Percentiles rank a stretch among this genome's conserved stretches.
Evolutionary conservation across 2,797 vertebrate species (phyloP).

Genomic region (Sebastes minor): DNA sequence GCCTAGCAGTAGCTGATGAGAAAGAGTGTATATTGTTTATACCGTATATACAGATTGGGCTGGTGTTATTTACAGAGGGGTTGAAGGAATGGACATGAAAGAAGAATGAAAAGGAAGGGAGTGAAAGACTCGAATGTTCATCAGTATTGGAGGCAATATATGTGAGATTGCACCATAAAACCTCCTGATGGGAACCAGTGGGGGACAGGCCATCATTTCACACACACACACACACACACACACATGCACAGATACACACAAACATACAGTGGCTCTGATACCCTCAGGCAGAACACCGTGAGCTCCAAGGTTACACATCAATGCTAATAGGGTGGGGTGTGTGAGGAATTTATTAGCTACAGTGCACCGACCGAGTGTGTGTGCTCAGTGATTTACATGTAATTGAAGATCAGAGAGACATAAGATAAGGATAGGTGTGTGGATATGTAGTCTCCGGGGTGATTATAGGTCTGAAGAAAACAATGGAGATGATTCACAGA

Average conservation of each 20-base stretch:
- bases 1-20: slow-evolving; percentile 5
- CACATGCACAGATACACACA: slow-evolving; percentile 21
- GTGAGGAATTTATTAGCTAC: slow-evolving; percentile 72
- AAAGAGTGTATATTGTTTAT: background rate
- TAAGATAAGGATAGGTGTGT: background rate
- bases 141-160: slow-evolving; percentile 47
- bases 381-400: slow-evolving; percentile 49
- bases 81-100: background rate
- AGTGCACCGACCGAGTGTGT: slow-evolving; percentile 32
- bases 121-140: background rate
- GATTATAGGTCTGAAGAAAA: background rate
- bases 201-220: slow-evolving; percentile 44
- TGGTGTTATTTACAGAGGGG: background rate
- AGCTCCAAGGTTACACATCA: slow-evolving; percentile 84
- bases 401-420: slow-evolving; percentile 41
- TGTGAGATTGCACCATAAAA: slow-evolving; percentile 43
- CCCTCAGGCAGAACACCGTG: slow-evolving; percentile 73
- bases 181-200: slow-evolving; percentile 65
- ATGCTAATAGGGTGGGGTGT: slow-evolving; percentile 77
- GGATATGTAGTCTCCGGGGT: background rate
- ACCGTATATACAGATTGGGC: background rate
- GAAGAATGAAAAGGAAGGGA: background rate
- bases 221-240: slow-evolving; percentile 1
- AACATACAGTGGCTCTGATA: slow-evolving; percentile 49
- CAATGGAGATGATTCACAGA: background rate